A percentile compares a stretch with the other conserved stretches of the same genome.
phyloP scores from a whole-genome alignment of 2,113 vertebrate genomes.

The Tragelaphus buxtoni region DNA sequence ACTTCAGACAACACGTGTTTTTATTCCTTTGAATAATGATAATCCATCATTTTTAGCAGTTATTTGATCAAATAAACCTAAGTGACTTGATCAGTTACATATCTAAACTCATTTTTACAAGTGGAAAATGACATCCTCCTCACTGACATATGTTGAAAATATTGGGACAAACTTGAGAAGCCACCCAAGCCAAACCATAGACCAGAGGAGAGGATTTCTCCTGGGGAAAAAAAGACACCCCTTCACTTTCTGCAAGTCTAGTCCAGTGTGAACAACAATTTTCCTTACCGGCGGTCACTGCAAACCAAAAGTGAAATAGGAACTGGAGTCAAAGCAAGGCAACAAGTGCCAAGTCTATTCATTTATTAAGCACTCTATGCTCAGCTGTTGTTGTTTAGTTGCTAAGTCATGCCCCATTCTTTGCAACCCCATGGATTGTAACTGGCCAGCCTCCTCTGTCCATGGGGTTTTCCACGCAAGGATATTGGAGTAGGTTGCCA shows the following conservation, averaged over 20 bases:
- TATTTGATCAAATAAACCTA: not conserved
- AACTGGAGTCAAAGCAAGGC: not conserved
- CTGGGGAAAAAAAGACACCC: not conserved
- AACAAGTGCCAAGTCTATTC: not conserved
- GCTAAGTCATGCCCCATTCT: not conserved
- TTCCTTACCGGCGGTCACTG: not conserved
- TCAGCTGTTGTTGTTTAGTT: not conserved
- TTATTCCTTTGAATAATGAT: not conserved
- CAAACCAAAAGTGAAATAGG: not conserved
- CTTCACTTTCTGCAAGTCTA: not conserved
- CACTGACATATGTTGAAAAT: not conserved
- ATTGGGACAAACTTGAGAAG: not conserved
- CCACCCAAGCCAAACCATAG: not conserved
- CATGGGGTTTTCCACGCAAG: not conserved
- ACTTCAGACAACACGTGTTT: not conserved
- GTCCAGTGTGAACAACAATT: not conserved
- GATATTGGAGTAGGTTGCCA: not conserved
- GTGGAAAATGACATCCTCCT: not conserved
- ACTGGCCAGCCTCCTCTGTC: not conserved
- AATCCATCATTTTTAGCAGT: not conserved
- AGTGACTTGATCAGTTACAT: not conserved
- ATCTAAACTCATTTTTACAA: constrained; percentile 28
- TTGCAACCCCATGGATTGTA: not conserved
- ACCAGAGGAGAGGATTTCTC: not conserved
- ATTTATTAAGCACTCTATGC: not conserved